Base-by-base conservation (phyloP, 2,113 vertebrate species). In the Oceanites oceanicus region DNA sequence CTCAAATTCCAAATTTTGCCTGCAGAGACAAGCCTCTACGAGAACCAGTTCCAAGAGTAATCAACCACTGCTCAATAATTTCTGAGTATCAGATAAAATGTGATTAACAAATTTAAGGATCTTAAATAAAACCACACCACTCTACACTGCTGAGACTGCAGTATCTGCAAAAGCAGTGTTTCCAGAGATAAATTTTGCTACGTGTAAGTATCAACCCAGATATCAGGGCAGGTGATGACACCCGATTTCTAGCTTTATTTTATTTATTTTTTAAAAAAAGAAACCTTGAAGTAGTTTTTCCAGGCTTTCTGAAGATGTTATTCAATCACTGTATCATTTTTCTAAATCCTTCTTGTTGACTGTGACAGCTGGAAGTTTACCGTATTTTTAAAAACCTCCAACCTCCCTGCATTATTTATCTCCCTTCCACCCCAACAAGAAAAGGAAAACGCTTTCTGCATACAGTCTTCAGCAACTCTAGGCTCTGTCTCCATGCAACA, bases 31-130 rank as follows among this genome's bases (percentile, higher is more conserved):
- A 73, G n/a, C 56, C 93, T 96, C 82, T 80, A 45, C 30, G 62
- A 90, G 75, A 73, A 72, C 49, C 68, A 76, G 49, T 84, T 90
- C 56, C 66, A 95, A 92, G 56, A 95, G n/a, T 67, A 92, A 90
- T 8, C 71, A 93, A 49, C 22, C 47, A 47, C 9, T 66, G 32
- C 26, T 90, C 27, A 90, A 21, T 65, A 55, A 87, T 80, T 75
- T 93, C 65, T 36, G 38, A 91, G 58, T 25, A 32, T 55, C 83
- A 72, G 72, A 93, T 38, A 96, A 87, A 96, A 93, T 1, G 4
- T 4, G 15, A 93, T 61, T 52, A 72, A 73, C 26, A 66, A 88
- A 25, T 23, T 53, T 55, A 56, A 81, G n/a, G 13, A 88, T 47
- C 40, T 42, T 84, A 79, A 70, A 86, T 36, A 82, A 85, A 79